A percentile compares a stretch with the other conserved stretches of the same genome.
phyloP scores from a whole-genome alignment of 53 echinoderm and acorn worm genomes.

The Apostichopus leukothele region DNA sequence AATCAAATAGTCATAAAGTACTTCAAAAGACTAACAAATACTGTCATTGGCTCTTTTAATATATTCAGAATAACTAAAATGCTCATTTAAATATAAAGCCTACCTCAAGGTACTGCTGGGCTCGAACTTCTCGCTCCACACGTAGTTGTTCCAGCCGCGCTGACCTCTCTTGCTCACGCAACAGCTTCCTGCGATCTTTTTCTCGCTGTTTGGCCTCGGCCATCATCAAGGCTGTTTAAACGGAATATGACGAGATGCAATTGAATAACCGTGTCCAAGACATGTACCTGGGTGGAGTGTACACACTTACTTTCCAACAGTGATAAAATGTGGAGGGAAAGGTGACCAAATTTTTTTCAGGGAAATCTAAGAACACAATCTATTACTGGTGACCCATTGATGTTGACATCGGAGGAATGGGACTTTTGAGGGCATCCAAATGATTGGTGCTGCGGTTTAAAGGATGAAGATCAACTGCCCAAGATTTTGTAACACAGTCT shows the following conservation, averaged over 20 bases:
- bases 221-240: conserved; percentile 72
- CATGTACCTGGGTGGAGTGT: too few species aligned
- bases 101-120: conserved; percentile 98
- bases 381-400: too few species aligned
- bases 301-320: neutral
- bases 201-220: conserved; percentile 92
- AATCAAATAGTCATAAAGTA: too few species aligned
- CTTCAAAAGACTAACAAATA: neutral
- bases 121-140: conserved; percentile 89
- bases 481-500: too few species aligned
- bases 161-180: conserved; percentile 86
- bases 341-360: too few species aligned
- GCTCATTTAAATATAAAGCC: neutral
- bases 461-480: too few species aligned
- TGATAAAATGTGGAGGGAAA: neutral
- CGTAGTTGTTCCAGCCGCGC: conserved; percentile 83
- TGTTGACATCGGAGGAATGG: too few species aligned
- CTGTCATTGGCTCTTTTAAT: neutral
- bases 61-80: neutral
- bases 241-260: conserved; percentile 5
- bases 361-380: too few species aligned
- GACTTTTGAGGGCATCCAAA: too few species aligned
- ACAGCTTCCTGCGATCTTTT: conserved; percentile 80
- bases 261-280: neutral
- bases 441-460: too few species aligned